These are phyloP conservation scores for Trichogramma dendrolimi DNA, from an alignment of 2,888 invertebrate genomes.

Conservation along the genomic window DNA sequence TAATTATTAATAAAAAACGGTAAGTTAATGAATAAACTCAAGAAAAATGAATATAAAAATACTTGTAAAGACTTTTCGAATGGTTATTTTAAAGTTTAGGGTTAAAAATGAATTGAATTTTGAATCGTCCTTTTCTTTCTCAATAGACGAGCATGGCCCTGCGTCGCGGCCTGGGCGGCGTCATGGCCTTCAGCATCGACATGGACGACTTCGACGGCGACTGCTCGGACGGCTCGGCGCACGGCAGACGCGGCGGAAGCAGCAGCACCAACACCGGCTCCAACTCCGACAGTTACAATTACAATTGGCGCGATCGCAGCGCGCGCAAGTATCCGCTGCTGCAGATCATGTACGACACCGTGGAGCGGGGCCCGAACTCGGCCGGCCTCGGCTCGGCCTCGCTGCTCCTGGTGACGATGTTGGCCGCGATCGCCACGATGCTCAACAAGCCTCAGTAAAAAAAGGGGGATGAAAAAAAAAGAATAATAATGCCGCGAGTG, in stretches of 20 bases:
- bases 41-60: background rate
- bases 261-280: background rate
- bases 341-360: constrained; percentile 19
- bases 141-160: constrained; percentile 18
- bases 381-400: background rate
- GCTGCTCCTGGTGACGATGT: background rate
- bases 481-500: no score
- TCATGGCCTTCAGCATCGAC: constrained; percentile 87
- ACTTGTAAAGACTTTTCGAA: background rate
- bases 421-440: background rate
- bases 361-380: constrained; percentile 5
- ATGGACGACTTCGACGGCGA: constrained; percentile 79
- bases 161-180: constrained; percentile 60
- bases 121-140: background rate
- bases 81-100: background rate
- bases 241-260: background rate
- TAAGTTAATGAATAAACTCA: no score
- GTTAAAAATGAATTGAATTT: background rate
- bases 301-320: background rate
- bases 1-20: no score
- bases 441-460: background rate
- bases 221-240: constrained; percentile 50
- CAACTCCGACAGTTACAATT: background rate
- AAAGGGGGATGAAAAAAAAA: no score
- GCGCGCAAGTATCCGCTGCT: constrained; percentile 12